phyloP scores from a whole-genome alignment of 2,113 vertebrate genomes.

The Cheirogaleus medius region DNA sequence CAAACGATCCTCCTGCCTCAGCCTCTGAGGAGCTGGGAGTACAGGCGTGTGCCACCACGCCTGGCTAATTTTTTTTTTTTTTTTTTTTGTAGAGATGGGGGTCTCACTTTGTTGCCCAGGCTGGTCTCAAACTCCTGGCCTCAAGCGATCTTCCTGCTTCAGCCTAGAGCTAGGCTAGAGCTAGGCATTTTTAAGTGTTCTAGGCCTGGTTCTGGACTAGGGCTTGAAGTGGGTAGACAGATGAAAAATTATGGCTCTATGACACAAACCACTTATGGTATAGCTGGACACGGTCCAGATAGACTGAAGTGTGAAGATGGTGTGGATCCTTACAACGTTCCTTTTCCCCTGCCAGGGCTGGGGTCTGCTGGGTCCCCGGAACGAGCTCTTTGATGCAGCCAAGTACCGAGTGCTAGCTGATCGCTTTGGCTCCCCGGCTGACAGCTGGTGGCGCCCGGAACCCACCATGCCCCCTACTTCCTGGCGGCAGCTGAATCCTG shows the following conservation, averaged over 20 bases:
- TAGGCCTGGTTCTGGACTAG: not conserved
- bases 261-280: not conserved
- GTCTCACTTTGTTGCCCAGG: no score
- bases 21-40: no score
- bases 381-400: conserved; percentile 86
- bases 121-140: no score
- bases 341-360: conserved; percentile 86
- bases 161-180: no score
- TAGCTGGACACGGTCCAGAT: not conserved
- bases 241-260: not conserved
- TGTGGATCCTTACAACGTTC: accelerated
- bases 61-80: no score
- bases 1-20: no score
- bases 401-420: conserved; percentile 80
- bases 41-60: no score
- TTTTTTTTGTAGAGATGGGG: no score
- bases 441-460: conserved; percentile 86
- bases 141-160: no score
- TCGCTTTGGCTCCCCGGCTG: conserved; percentile 83
- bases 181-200: no score
- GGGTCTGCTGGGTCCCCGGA: conserved; percentile 91
- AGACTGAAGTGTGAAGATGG: not conserved
- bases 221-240: not conserved
- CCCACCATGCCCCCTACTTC: conserved; percentile 86
- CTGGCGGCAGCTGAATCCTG: conserved; percentile 85